Evolutionary conservation across 2,888 invertebrate genomes (phyloP), one percentile per base, ranked within the genome.

Genomic region (Epistrophella euchroma): DNA sequence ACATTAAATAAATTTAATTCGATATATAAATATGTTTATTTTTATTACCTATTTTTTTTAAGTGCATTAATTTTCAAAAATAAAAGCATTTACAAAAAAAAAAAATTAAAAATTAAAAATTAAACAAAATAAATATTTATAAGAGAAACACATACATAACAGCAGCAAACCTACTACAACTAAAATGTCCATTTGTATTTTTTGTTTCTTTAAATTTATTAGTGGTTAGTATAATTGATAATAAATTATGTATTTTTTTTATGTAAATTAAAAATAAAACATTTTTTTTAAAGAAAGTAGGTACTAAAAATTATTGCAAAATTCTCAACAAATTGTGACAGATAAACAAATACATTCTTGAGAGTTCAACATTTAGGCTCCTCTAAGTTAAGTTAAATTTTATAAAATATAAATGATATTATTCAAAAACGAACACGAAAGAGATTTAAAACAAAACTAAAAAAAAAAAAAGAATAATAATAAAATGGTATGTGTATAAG

Each of bases 311-410:
- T 80, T 75, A 66, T 82, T 86, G 86, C 86, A 86, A 86, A 68
- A 71, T 86, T 86, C 71, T 82, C 77, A 86, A 86, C 86, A 77
- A 68, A 77, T 85, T 82, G 86, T 86, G 86, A 82, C 82, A 86
- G 86, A 86, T 86, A 86, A 86, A 86, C 86, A 86, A 86, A 86
- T 86, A 86, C 86, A 86, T 86, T 86, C 86, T 86, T 86, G 81
- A 82, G 77, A 82, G 77, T 87, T 88, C 81, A 84, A 88, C 88
- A 88, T 88, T 88, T 88, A 88, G 88, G 88, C 88, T 88, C 88
- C 88, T 88, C 88, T 88, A 88, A 60, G 37, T 40, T 37, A 60
- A 40, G 7, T 60, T 58, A 58, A 58, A 37, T 37, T 74, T 64
- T 79, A 43, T 60, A 70, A 19, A 25, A 45, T 19, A 72, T 22